A percentile compares a stretch with the other conserved stretches of the same genome.
phyloP scores from a whole-genome alignment of 2,797 vertebrate genomes.

The Moxostoma hubbsi region DNA sequence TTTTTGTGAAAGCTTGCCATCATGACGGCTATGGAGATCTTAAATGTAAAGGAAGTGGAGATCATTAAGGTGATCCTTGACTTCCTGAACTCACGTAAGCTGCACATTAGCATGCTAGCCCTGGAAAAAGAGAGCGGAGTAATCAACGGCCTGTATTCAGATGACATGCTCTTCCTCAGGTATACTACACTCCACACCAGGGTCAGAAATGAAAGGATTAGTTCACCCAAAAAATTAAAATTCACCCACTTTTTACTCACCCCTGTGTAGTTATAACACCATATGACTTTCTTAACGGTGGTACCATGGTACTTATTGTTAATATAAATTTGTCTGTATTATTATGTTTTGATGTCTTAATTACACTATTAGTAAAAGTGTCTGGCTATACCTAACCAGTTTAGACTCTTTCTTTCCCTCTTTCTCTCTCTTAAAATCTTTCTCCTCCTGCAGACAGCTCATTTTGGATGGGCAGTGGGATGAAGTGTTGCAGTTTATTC shows the following conservation, averaged over 20 bases:
- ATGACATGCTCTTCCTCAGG: conserved; percentile 99
- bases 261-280: too few species aligned
- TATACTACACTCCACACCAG: conserved; percentile 59
- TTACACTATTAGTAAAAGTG: neutral
- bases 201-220: neutral
- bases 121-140: conserved; percentile 98
- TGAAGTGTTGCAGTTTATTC: conserved; percentile 98
- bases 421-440: neutral
- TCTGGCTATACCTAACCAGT: neutral
- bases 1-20: conserved; percentile 69
- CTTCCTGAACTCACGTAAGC: conserved; percentile 93
- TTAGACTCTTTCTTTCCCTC: neutral
- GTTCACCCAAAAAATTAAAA: too few species aligned
- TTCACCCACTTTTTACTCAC: too few species aligned
- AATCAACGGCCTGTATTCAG: conserved; percentile 97
- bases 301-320: neutral
- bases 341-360: neutral
- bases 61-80: conserved; percentile 97
- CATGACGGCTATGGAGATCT: conserved; percentile 98
- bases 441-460: conserved; percentile 81
- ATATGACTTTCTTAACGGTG: neutral
- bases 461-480: conserved; percentile 99
- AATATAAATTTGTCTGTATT: neutral
- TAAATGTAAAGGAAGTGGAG: conserved; percentile 99
- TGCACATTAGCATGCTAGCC: conserved; percentile 98